A percentile compares a stretch with the other conserved stretches of the same genome.
These are phyloP conservation scores for Alloscopus bannaensis DNA, from an alignment of 2,888 invertebrate species.

Conservation along the genomic window DNA sequence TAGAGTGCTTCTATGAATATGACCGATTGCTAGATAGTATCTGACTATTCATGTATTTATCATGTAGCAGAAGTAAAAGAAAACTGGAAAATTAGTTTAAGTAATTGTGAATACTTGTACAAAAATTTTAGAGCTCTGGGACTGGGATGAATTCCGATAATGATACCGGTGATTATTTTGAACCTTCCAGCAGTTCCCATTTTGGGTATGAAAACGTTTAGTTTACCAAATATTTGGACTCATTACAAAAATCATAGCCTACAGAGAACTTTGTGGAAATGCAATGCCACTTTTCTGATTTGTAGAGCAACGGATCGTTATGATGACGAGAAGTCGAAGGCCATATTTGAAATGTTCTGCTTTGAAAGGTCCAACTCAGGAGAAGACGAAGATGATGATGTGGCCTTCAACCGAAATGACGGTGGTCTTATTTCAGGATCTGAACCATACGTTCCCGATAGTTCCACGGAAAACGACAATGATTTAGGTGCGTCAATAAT, in stretches of 20 bases:
- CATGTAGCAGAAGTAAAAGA: no score
- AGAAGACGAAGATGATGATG: constrained; percentile 41
- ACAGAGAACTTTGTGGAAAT: no score
- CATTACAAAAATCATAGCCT: no score
- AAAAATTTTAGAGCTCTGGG: constrained; percentile 61
- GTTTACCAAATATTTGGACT: no score
- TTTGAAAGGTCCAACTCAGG: constrained; percentile 50
- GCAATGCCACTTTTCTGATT: background rate
- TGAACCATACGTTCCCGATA: constrained; percentile 17
- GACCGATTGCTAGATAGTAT: constrained; percentile 71
- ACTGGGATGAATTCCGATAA: constrained; percentile 40
- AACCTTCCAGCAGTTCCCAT: constrained; percentile 39
- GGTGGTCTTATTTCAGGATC: constrained; percentile 8
- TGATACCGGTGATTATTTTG: constrained; percentile 41
- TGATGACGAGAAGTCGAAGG: constrained; percentile 61
- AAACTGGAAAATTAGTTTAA: no score
- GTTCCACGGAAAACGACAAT: constrained; percentile 9
- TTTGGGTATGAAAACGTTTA: constrained; percentile 48
- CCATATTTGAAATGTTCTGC: constrained; percentile 69
- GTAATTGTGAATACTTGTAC: no score
- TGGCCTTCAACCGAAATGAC: constrained; percentile 36
- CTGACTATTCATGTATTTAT: constrained; percentile 51
- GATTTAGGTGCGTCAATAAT: constrained; percentile 33
- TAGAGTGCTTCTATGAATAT: constrained; percentile 64
- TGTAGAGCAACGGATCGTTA: constrained; percentile 55